phyloP scores from a whole-genome alignment of 1,140 invertebrate species.

The Hypothenemus hampei region DNA sequence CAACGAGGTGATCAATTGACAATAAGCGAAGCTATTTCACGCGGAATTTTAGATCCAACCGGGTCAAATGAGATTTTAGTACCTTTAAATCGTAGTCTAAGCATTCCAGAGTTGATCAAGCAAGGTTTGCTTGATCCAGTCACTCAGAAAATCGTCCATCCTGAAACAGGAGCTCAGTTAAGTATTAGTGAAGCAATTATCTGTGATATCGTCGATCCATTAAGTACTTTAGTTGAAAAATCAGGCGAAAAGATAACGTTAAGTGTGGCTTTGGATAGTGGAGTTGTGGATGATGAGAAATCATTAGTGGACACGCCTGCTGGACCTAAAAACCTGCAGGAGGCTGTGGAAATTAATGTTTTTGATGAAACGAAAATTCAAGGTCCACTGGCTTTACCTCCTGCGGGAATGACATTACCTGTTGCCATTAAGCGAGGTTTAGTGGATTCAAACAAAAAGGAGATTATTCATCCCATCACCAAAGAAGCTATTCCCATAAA shows the following conservation, averaged over 20 bases:
- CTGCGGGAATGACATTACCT: slow-evolving; percentile 70
- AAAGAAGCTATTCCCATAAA: slow-evolving; percentile 62
- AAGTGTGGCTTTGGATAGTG: slow-evolving; percentile 71
- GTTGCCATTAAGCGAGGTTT: slow-evolving; percentile 76
- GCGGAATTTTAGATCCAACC: slow-evolving; percentile 76
- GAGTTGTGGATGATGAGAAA: slow-evolving; percentile 68
- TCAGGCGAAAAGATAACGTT: slow-evolving; percentile 64
- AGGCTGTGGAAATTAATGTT: slow-evolving; percentile 63
- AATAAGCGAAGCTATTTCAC: slow-evolving; percentile 77
- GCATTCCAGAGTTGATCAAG: slow-evolving; percentile 72
- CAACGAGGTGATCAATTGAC: slow-evolving; percentile 71
- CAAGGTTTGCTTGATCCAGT: slow-evolving; percentile 78
- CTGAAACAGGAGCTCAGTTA: slow-evolving; percentile 74
- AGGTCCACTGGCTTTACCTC: slow-evolving; percentile 48
- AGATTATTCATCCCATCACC: slow-evolving; percentile 76
- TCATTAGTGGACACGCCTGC: slow-evolving; percentile 63
- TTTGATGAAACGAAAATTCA: slow-evolving; percentile 49
- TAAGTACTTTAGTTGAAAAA: slow-evolving; percentile 59
- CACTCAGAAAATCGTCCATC: slow-evolving; percentile 81
- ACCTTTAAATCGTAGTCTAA: slow-evolving; percentile 74
- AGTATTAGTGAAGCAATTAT: slow-evolving; percentile 76
- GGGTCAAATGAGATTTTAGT: slow-evolving; percentile 72
- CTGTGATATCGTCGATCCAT: slow-evolving; percentile 80
- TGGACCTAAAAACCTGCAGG: slow-evolving; percentile 61
- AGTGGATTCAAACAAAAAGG: slow-evolving; percentile 63